Base-by-base conservation (phyloP, 2,888 invertebrate genomes). In the Spodoptera picta region DNA sequence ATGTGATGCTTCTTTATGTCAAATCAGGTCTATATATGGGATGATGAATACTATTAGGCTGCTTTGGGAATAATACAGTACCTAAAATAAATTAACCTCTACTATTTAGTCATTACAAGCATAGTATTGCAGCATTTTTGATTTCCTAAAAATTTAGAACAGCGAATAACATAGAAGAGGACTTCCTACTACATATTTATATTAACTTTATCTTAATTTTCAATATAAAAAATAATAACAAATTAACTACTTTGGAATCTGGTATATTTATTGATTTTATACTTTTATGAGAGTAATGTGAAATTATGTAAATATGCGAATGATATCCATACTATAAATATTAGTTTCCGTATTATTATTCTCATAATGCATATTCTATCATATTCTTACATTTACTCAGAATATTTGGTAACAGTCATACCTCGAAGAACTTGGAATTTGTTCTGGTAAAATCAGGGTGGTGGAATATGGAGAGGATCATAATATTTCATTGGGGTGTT, bases 341-440 rank as follows among this genome's bases (percentile, higher is more conserved):
- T 19, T 19, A 36, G 36, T 36, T 36, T 36, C 36, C 6, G 6
- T 36, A 36, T 6, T 36, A 36, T 36, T 36, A 43, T 71, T 75
- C 65, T 76, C 56, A 42, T 76, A 27, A 27, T 36, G 66, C 71
- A 72, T 75, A 64, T 60, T 60, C 19, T 55, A 48, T 60, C 47
- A 68, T 56, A 56, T 44, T 57, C 42, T 46, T 10, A 57, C 43
- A 60, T 52, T 60, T 72, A 60, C 56, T 44, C 41, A 27, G 57
- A 55, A 71, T 53, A 50, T 53, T 43, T 46, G 12, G 56, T 24
- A 63, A 27, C 71, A 75, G 71, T 75, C 71, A 71, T 75, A 75
- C 42, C 56, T 53, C 59, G 19, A 52, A 42, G 4, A 4, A 9
- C 24, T 7, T 45, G 6, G 36, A 36, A 36, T 9, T 36, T 45